phyloP scores from a whole-genome alignment of 2,888 invertebrate genomes.

The Eupsilia transversa region DNA sequence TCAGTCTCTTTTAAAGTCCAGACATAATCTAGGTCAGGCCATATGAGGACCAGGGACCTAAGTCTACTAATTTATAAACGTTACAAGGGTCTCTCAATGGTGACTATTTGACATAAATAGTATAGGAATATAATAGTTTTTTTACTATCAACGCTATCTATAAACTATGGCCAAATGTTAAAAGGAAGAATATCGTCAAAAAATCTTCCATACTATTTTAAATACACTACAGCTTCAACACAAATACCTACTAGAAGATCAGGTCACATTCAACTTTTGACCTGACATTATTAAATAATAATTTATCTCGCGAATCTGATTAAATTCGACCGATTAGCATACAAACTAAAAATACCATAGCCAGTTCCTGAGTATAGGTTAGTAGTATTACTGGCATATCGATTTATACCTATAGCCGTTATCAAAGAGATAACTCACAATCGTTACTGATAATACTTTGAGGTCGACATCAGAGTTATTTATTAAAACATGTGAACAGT shows the following conservation, averaged over 20 bases:
- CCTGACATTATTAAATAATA: conserved; percentile 9
- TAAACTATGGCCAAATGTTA: neutral
- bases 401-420: conserved; percentile 59
- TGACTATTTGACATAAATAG: too few species aligned
- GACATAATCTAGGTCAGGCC: too few species aligned
- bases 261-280: conserved; percentile 14
- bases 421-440: conserved; percentile 59
- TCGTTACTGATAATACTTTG: conserved; percentile 62
- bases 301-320: conserved; percentile 12
- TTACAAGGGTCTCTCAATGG: too few species aligned
- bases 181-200: neutral
- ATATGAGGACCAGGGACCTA: too few species aligned
- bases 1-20: too few species aligned
- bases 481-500: conserved; percentile 36
- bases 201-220: neutral
- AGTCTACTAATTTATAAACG: too few species aligned
- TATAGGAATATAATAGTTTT: too few species aligned
- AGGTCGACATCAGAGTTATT: conserved; percentile 55
- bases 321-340: conserved; percentile 13
- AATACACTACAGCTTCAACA: neutral
- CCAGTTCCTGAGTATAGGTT: conserved; percentile 46
- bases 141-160: too few species aligned
- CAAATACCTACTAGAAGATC: conserved; percentile 8
- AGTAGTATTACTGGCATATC: conserved; percentile 57
- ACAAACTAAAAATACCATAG: conserved; percentile 24